Base-by-base conservation (phyloP, 2,113 vertebrate species). In the Stercorarius parasiticus region DNA sequence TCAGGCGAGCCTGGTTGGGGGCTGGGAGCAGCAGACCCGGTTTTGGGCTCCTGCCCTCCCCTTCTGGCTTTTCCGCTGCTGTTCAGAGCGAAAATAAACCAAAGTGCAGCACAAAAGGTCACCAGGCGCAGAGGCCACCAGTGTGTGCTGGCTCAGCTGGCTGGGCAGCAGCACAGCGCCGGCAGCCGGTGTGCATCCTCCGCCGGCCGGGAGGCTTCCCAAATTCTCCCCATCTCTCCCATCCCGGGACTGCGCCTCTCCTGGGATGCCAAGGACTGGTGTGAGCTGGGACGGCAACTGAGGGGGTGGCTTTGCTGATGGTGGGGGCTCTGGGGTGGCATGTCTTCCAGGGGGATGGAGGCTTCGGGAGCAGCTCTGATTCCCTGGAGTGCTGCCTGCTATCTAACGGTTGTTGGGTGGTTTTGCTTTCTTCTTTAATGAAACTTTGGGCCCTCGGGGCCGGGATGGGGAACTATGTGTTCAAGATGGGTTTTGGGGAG, bases 361-460 rank as follows among this genome's bases (percentile, higher is more conserved):
- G 47, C 32, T 86, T 73, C 1, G 26, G 69, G 86, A 89, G 73
- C 0, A 15, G 38, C 65, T 81, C 21, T 4, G 29, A 32, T 76
- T 85, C 23, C 81, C 49, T 3, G 3, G 22, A 26, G 52, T 49
- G 43, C 73, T 3, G 32, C 13, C n/a, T 82, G 56, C 82, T 92
- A 25, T 34, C 59, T 92, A 56, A 80, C 0, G 1, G 36, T 71
- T 64, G 47, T 53, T 88, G 59, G 38, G 52, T 80, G 74, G 49
- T 85, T 95, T 96, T 79, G 13, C 61, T 91, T 94, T 92, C 59
- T 88, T 87, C n/a, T 94, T 70, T 64, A 85, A 40, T 82, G 81
- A 76, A 49, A 82, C 49, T 95, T 85, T 22, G 25, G 21, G 30
- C 40, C 58, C 38, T 80, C 4, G 0, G 62, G 70, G 74, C 70